Evolutionary conservation across 1,140 invertebrate species (phyloP), one percentile per base, ranked within the genome.

Genomic region (Zaprionus africanus): DNA sequence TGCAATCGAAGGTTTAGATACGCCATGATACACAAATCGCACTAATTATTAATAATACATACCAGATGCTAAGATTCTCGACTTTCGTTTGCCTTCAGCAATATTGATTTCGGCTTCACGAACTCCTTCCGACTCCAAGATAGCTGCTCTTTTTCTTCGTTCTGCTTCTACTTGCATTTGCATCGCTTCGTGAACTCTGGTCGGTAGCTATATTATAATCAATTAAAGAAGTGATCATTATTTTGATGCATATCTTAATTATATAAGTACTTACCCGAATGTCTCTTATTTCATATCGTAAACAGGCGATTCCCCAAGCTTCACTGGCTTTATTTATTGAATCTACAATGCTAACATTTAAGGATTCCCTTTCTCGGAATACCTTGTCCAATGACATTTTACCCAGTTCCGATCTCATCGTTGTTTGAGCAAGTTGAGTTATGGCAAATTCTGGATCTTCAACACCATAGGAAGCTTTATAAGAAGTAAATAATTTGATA

Each of bases 111-210:
- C 98, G 5, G 98, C 98, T 88, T 98, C 98, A 65, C 98, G 94
- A 2, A 96, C 94, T 92, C 98, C 98, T 94, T 99, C 99, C 0
- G 98, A 99, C 93, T 99, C 98, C 67, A 99, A 94, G 92, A 99
- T 98, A 15, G 97, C 96, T 1, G 99, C 99, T 90, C 99, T 94
- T 93, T 99, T 99, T 91, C 97, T 96, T 59, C 99, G 93, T 93
- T 99, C 99, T 0, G 99, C 99, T 94, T 99, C 99, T 0, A 99
- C 98, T 94, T 99, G 99, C 98, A 99, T 99, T 93, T 99, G 99
- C 99, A 99, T 99, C 5, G 99, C 99, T 94, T 99, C 98, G 91
- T 99, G 98, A 5, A 99, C 97, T 93, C 98, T 95, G 2, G 94
- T 93, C 9, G 99, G 99, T 78, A 99, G 93, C 81, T 92, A 26